Evolutionary conservation across 1,140 invertebrate species (phyloP).

Genomic region (Asobara japonica): DNA sequence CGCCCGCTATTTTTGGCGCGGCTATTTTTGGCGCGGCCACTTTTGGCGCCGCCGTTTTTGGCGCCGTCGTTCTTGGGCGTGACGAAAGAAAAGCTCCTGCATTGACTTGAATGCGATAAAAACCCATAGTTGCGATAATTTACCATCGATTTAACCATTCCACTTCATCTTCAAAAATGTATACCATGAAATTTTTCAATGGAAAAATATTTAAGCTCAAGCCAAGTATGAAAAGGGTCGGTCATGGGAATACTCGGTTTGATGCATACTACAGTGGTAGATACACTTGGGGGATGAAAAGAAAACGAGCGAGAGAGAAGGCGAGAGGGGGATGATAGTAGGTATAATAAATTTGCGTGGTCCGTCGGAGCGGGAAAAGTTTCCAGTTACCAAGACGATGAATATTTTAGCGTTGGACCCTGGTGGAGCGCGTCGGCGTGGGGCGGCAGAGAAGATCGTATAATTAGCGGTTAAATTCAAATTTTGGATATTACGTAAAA

Average conservation of each 20-base stretch:
- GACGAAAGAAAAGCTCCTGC: too few relatives aligned
- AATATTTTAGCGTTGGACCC: slow-evolving; percentile 57
- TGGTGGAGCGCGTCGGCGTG: slow-evolving; percentile 10
- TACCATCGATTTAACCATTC: too few relatives aligned
- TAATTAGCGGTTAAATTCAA: slow-evolving; percentile 64
- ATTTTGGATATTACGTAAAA: slow-evolving; percentile 61
- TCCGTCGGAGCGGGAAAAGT: slow-evolving; percentile 49
- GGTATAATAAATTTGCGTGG: slow-evolving; percentile 53
- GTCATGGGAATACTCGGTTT: slow-evolving; percentile 4
- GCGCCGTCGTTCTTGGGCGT: too few relatives aligned
- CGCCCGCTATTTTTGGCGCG: too few relatives aligned
- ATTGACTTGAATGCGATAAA: too few relatives aligned
- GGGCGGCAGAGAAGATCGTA: slow-evolving; percentile 41
- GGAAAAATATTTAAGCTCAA: background rate
- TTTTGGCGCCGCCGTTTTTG: too few relatives aligned
- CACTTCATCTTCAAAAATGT: too few relatives aligned
- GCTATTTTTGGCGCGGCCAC: too few relatives aligned
- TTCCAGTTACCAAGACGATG: slow-evolving; percentile 59
- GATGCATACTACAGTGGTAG: slow-evolving; percentile 15
- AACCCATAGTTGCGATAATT: too few relatives aligned
- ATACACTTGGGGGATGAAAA: slow-evolving; percentile 7
- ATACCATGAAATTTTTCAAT: background rate
- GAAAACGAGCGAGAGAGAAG: background rate
- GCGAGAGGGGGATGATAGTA: slow-evolving; percentile 19
- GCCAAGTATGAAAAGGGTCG: background rate